These are phyloP conservation scores for Phrynocephalus guinanensis DNA, from an alignment of 2,797 vertebrate genomes.

Conservation along the genomic window DNA sequence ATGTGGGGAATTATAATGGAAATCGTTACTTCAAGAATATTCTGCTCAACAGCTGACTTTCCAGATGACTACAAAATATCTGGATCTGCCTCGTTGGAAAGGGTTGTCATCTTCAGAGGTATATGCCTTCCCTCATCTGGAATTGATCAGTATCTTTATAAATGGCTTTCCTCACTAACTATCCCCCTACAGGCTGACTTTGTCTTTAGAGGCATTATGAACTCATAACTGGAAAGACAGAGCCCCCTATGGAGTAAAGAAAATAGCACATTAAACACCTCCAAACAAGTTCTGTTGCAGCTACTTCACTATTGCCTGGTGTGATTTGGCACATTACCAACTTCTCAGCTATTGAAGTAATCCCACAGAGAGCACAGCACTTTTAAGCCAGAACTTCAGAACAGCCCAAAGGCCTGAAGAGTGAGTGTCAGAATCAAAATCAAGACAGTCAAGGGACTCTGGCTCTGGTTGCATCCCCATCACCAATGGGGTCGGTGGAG, in stretches of 20 bases:
- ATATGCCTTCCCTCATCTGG: constrained; percentile 10
- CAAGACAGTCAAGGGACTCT: background rate
- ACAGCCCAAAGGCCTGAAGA: background rate
- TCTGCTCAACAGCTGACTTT: background rate
- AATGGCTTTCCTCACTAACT: background rate
- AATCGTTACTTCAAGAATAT: background rate
- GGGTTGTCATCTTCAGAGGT: background rate
- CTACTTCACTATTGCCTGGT: too few species aligned
- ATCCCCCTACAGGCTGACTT: background rate
- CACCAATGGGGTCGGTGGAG: background rate
- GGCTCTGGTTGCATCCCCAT: background rate
- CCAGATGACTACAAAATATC: constrained; percentile 4
- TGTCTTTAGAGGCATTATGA: constrained; percentile 1
- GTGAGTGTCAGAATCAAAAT: background rate
- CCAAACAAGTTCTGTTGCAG: background rate
- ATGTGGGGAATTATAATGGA: background rate
- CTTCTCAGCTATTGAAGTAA: too few species aligned
- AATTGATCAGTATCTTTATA: constrained; percentile 1
- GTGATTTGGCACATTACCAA: background rate
- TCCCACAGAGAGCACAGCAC: background rate
- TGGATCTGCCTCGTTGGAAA: background rate
- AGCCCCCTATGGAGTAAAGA: constrained; percentile 33
- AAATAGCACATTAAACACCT: constrained; percentile 22
- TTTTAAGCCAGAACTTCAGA: too few species aligned
- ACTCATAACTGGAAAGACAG: constrained; percentile 30